Evolutionary conservation across 1,140 invertebrate species (phyloP).

Genomic region (Hirudo medicinalis): DNA sequence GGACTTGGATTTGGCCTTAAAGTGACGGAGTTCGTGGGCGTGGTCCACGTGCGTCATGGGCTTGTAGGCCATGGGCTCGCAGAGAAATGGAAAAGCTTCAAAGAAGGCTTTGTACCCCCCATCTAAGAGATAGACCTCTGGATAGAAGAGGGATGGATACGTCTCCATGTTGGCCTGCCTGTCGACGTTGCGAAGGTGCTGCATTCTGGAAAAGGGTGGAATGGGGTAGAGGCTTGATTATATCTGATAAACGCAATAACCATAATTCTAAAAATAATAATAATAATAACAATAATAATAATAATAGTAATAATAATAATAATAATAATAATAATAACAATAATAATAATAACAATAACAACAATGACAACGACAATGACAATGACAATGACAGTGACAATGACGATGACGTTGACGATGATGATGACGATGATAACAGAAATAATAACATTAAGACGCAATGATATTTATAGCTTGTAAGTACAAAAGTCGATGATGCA

Average conservation of each 20-base stretch:
- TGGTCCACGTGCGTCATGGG: conserved; percentile 66
- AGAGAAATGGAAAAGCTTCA: conserved; percentile 46
- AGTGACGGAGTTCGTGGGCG: conserved; percentile 56
- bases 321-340: too few species aligned
- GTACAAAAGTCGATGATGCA: too few species aligned
- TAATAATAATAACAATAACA: too few species aligned
- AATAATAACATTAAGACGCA: too few species aligned
- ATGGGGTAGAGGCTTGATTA: too few species aligned
- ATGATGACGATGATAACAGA: too few species aligned
- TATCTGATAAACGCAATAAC: too few species aligned
- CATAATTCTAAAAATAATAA: not conserved
- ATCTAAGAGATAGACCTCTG: conserved; percentile 78
- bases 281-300: not conserved
- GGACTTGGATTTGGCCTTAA: conserved; percentile 63
- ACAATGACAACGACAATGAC: too few species aligned
- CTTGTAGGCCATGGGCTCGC: conserved; percentile 59
- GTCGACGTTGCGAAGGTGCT: conserved; percentile 66
- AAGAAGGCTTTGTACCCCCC: conserved; percentile 82
- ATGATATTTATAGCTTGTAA: too few species aligned
- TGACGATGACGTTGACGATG: too few species aligned
- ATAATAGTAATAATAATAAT: too few species aligned
- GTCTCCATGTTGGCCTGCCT: conserved; percentile 58
- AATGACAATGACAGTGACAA: too few species aligned
- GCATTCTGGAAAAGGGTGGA: conserved; percentile 40
- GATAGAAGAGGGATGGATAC: conserved; percentile 73